A percentile compares a stretch with the other conserved stretches of the same genome.
phyloP scores from a whole-genome alignment of 1,140 invertebrate genomes.

The Lordiphosa stackelbergi region DNA sequence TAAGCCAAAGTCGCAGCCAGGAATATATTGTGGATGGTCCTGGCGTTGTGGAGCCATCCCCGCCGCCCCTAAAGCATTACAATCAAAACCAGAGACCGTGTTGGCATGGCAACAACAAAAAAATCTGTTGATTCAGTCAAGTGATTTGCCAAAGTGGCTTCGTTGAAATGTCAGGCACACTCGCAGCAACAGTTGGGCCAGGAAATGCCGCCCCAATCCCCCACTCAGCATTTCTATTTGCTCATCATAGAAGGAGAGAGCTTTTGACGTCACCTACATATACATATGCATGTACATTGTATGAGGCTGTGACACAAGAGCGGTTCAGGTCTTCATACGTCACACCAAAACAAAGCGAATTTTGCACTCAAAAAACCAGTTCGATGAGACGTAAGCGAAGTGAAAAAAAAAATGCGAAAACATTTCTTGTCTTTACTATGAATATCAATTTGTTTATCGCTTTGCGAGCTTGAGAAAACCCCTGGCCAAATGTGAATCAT shows the following conservation, averaged over 20 bases:
- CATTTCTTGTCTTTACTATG: constrained; percentile 27
- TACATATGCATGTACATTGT: constrained; percentile 3
- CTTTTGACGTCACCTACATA: constrained; percentile 51
- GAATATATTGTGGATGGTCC: constrained; percentile 28
- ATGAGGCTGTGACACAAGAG: constrained; percentile 18
- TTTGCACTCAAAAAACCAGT: constrained; percentile 25
- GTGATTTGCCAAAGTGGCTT: constrained; percentile 75
- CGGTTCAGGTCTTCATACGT: constrained; percentile 19
- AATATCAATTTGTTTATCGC: constrained; percentile 23
- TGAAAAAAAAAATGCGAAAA: constrained; percentile 8
- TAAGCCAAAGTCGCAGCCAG: constrained; percentile 21
- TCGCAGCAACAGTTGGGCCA: constrained; percentile 64
- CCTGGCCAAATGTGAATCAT: constrained; percentile 25
- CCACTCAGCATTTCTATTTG: constrained; percentile 4
- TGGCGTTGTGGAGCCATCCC: neutral
- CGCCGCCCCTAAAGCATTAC: constrained; percentile 25
- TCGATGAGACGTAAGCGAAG: constrained; percentile 12
- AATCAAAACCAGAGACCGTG: constrained; percentile 44
- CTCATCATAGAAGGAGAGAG: constrained; percentile 17
- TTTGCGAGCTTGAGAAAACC: constrained; percentile 23
- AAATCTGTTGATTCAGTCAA: constrained; percentile 76
- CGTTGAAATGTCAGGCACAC: constrained; percentile 71
- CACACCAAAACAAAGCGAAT: constrained; percentile 5
- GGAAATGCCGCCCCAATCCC: constrained; percentile 1
- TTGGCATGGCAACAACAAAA: constrained; percentile 57